Evolutionary conservation across 2,888 invertebrate genomes (phyloP).

Genomic region (Rhorus exstirpatorius): DNA sequence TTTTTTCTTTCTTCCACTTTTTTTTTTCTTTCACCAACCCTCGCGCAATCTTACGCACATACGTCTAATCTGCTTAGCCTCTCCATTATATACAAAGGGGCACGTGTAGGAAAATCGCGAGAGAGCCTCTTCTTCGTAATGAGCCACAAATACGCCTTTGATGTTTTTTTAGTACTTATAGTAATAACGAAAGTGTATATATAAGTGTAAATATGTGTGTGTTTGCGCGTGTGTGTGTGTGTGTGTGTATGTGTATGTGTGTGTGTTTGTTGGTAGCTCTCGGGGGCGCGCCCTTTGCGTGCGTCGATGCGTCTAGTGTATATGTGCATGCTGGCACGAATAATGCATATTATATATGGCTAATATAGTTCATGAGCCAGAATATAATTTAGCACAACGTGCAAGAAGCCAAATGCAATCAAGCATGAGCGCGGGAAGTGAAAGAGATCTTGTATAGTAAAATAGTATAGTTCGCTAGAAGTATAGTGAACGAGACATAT

Average conservation of each 20-base stretch:
- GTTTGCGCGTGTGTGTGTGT: too few species aligned
- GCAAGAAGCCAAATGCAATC: slow-evolving; percentile 83
- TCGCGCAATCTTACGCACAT: slow-evolving; percentile 55
- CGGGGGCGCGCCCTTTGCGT: slow-evolving; percentile 49
- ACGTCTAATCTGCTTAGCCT: slow-evolving; percentile 78
- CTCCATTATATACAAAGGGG: slow-evolving; percentile 75
- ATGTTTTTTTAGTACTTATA: slow-evolving; percentile 41
- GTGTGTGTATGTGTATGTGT: too few species aligned
- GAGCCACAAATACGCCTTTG: slow-evolving; percentile 58
- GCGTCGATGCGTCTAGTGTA: slow-evolving; percentile 48
- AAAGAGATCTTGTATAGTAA: slow-evolving; percentile 61
- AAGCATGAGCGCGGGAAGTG: slow-evolving; percentile 71
- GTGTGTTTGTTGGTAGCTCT: too few species aligned
- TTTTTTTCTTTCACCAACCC: slow-evolving; percentile 2
- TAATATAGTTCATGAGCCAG: slow-evolving; percentile 20
- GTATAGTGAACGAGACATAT: slow-evolving; percentile 27
- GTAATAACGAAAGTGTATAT: slow-evolving; percentile 47
- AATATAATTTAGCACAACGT: slow-evolving; percentile 70
- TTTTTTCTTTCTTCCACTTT: background rate
- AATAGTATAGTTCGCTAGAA: slow-evolving; percentile 32
- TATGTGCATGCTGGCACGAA: slow-evolving; percentile 63
- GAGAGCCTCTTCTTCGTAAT: slow-evolving; percentile 62
- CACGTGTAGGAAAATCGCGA: slow-evolving; percentile 71
- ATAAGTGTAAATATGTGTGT: too few species aligned
- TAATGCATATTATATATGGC: slow-evolving; percentile 39